Conservation (phyloP, 2,888 invertebrate genomes). For the Tachina lurida region DNA sequence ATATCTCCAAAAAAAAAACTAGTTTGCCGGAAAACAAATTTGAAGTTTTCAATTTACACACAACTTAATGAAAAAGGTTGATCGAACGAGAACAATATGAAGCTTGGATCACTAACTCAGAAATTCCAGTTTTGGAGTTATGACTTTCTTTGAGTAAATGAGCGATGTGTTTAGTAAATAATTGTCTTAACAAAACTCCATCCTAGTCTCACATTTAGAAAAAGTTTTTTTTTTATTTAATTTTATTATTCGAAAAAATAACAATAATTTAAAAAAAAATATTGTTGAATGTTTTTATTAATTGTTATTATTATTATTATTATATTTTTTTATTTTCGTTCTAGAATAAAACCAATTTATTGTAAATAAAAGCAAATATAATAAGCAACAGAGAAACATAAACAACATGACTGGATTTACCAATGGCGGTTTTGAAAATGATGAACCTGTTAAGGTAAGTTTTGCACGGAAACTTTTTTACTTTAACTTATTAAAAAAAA, state of each 20-base stretch:
- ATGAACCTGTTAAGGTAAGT: conserved; percentile 82
- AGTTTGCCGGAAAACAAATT: too few relatives aligned
- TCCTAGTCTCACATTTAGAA: conserved; percentile 12
- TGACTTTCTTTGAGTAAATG: too few relatives aligned
- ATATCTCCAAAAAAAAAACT: too few relatives aligned
- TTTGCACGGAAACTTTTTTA: neutral
- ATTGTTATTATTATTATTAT: neutral
- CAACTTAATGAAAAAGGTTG: too few relatives aligned
- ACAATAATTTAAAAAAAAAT: conserved; percentile 23
- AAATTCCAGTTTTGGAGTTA: too few relatives aligned
- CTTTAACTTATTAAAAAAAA: too few relatives aligned
- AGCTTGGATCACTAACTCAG: too few relatives aligned
- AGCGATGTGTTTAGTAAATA: too few relatives aligned
- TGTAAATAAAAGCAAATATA: conserved; percentile 56
- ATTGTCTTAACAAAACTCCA: conserved; percentile 15
- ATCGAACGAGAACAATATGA: too few relatives aligned
- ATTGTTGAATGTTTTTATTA: conserved; percentile 7
- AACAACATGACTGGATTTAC: conserved; percentile 81
- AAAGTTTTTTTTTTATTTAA: conserved; percentile 24
- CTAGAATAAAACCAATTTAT: conserved; percentile 56
- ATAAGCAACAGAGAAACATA: conserved; percentile 46
- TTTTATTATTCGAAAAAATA: conserved; percentile 6
- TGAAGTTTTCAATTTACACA: too few relatives aligned
- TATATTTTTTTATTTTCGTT: conserved; percentile 45
- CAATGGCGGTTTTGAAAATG: conserved; percentile 81